A percentile compares a stretch with the other conserved stretches of the same genome.
These are phyloP conservation scores for Hypomecis punctinalis DNA, from an alignment of 2,888 invertebrate species.

Conservation along the genomic window DNA sequence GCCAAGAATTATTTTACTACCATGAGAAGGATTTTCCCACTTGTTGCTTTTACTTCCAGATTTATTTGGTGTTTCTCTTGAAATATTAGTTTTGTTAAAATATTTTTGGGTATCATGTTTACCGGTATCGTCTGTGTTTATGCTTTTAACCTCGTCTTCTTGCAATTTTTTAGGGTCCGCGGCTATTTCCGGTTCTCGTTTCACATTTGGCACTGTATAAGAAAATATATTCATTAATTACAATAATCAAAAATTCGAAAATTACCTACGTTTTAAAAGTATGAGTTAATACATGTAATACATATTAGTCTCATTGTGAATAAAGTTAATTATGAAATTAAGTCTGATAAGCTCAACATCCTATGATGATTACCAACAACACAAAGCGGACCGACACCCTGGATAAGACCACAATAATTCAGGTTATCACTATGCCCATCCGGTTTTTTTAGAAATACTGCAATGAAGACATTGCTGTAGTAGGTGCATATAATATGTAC, in stretches of 20 bases:
- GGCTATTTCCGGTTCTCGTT: slow-evolving; percentile 23
- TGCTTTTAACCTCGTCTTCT: slow-evolving; percentile 11
- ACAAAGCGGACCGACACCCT: too few relatives aligned
- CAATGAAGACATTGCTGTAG: too few relatives aligned
- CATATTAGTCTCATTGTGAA: too few relatives aligned
- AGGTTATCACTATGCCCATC: too few relatives aligned
- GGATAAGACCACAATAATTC: too few relatives aligned
- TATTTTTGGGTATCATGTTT: slow-evolving; percentile 12
- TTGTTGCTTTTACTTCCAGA: slow-evolving; percentile 1
- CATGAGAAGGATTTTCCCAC: slow-evolving; percentile 22
- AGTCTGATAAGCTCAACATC: too few relatives aligned
- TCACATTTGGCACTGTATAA: slow-evolving; percentile 24
- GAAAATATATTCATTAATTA: neutral
- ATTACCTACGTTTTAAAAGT: too few relatives aligned
- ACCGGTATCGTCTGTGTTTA: slow-evolving; percentile 1
- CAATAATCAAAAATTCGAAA: neutral
- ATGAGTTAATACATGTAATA: too few relatives aligned
- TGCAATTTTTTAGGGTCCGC: neutral
- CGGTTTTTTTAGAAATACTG: too few relatives aligned
- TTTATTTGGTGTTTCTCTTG: neutral
- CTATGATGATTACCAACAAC: too few relatives aligned
- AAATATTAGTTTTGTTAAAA: neutral
- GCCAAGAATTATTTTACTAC: slow-evolving; percentile 63
- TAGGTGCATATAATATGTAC: too few relatives aligned
- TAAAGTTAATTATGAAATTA: too few relatives aligned